A percentile compares a stretch with the other conserved stretches of the same genome.
These are phyloP conservation scores for Ischnura elegans DNA, from an alignment of 2,888 invertebrate genomes.

Conservation along the genomic window DNA sequence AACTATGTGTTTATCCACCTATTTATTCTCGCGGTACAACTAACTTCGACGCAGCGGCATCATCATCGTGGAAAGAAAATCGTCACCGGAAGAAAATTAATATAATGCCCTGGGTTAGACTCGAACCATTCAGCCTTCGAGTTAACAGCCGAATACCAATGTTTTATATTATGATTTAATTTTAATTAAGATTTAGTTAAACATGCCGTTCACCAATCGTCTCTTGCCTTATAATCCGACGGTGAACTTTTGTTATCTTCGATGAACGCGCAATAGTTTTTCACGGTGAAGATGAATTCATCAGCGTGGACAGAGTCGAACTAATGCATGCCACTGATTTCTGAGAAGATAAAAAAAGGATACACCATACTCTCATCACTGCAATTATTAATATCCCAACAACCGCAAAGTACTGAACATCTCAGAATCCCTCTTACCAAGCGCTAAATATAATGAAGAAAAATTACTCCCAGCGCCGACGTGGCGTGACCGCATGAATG, in stretches of 20 bases:
- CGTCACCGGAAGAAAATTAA: too few species aligned
- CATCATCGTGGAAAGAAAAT: too few species aligned
- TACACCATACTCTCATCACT: neutral
- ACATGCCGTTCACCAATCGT: neutral
- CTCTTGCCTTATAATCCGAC: neutral
- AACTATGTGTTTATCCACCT: too few species aligned
- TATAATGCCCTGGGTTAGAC: too few species aligned
- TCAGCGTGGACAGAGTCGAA: neutral
- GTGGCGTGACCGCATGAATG: slow-evolving; percentile 3
- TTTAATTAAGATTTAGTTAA: too few species aligned
- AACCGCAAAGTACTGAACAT: neutral
- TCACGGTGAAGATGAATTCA: neutral
- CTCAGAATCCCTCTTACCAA: neutral
- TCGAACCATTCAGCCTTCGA: too few species aligned
- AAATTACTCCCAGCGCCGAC: neutral
- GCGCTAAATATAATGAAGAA: neutral
- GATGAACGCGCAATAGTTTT: neutral
- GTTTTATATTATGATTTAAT: too few species aligned
- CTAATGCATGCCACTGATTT: neutral
- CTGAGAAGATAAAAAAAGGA: too few species aligned
- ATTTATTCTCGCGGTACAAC: too few species aligned
- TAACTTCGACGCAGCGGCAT: too few species aligned
- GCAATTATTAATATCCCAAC: neutral
- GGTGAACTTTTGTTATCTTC: neutral
- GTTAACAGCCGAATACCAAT: too few species aligned